Conservation (phyloP, 2,797 vertebrate species). For the Petrocephalus sullivani region DNA sequence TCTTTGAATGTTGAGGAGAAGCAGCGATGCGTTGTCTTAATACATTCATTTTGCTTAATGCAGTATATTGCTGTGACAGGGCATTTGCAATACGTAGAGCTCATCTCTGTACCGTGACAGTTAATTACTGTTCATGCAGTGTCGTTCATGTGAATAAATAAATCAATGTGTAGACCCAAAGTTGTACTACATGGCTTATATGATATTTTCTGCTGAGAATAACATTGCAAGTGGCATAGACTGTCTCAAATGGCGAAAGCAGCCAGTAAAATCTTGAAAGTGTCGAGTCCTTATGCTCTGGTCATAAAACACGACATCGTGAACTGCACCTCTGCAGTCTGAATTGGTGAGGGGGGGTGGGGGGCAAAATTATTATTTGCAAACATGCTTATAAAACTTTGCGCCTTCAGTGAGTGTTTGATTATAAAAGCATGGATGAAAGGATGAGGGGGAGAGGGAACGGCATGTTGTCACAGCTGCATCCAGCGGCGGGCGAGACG, state of each 20-base stretch:
- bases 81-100: not conserved
- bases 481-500: not conserved
- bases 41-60: not conserved
- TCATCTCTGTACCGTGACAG: not conserved
- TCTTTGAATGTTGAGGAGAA: not conserved
- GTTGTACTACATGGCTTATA: constrained; percentile 4
- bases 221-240: not conserved
- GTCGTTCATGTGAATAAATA: not conserved
- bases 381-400: not conserved
- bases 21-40: not conserved
- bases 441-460: not conserved
- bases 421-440: not conserved
- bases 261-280: not conserved
- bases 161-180: constrained; percentile 7
- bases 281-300: not conserved
- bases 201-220: not conserved
- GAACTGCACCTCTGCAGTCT: not conserved
- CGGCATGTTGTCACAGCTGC: not conserved
- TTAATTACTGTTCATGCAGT: not conserved
- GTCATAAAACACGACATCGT: not conserved
- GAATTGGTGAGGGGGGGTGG: not conserved
- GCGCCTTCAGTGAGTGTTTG: not conserved
- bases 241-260: not conserved
- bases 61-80: not conserved
- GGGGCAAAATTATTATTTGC: not conserved